Evolutionary conservation across 2,113 vertebrate species (phyloP), one percentile per base, ranked within the genome.

Genomic region (Scytalopus superciliaris): DNA sequence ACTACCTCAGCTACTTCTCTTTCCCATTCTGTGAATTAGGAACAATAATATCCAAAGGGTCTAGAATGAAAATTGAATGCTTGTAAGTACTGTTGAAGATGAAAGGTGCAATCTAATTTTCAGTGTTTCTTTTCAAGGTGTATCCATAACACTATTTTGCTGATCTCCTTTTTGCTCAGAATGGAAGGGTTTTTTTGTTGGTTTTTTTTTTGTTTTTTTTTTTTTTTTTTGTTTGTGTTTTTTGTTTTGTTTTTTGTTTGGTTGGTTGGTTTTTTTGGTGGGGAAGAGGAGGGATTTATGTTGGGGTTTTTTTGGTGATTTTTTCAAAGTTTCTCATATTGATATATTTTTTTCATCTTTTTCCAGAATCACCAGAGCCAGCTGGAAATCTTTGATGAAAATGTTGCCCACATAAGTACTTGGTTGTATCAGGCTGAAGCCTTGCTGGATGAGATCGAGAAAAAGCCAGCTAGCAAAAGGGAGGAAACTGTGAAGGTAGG

Each of bases 341-440:
- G 28, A 63, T 87, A 60, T 1, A 12, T 93, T 93, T 94, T 93
- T 35, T 10, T 77, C 10, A 69, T 95, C 62, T 84, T 74, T 88
- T 87, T 83, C 42, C 88, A 99, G 99, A 99, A 98, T 96, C 99
- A 99, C 92, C 98, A 99, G 96, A 98, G 98, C 44, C 99, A 99
- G 94, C 97, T 99, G 97, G 99, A 99, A 96, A 98, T 99, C 62
- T 99, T 99, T 91, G 99, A 99, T 24, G 99, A 99, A 94, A 99
- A 99, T 92, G 98, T 99, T 94, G 99, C 99, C 86, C 99, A 99
- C 97, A 99, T 99, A 98, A 99, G 99, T 97, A 99, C 99, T 59
- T 99, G 99, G 99, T 98, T 99, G 31, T 99, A 99, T 97, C 99
- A 99, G 97, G 99, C 99, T 14, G 99, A 99, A 98, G 99, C 99